Percentiles rank a stretch among this genome's conserved stretches.
Evolutionary conservation across 2,113 vertebrate species (phyloP).

Genomic region (Catharus fuscescens): DNA sequence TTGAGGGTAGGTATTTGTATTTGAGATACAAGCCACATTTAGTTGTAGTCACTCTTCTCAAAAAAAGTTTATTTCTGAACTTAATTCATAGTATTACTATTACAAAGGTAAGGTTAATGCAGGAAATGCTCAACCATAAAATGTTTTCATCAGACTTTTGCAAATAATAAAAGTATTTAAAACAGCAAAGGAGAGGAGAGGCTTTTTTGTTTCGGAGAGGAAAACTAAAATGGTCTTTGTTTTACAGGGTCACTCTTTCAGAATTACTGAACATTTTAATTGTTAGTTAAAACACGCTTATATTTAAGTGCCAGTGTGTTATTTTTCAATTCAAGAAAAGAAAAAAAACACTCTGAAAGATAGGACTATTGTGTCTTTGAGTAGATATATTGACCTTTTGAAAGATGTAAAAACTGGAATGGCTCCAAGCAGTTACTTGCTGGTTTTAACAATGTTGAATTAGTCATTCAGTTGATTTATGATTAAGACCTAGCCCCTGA

Average conservation of each 20-base stretch:
- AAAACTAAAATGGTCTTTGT: constrained; percentile 44
- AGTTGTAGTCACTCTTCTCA: constrained; percentile 12
- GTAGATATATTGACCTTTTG: constrained; percentile 86
- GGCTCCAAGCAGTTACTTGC: constrained; percentile 71
- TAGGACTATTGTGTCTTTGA: constrained; percentile 76
- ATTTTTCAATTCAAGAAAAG: constrained; percentile 74
- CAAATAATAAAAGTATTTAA: constrained; percentile 25
- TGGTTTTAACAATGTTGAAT: constrained; percentile 72
- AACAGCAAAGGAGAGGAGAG: neutral
- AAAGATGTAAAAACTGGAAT: constrained; percentile 80
- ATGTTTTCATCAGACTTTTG: constrained; percentile 41
- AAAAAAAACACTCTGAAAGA: constrained; percentile 77
- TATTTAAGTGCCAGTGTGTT: constrained; percentile 48
- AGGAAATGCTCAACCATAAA: constrained; percentile 32
- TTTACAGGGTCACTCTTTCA: constrained; percentile 44
- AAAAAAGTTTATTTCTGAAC: constrained; percentile 50
- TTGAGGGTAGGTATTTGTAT: neutral
- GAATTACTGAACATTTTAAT: constrained; percentile 66
- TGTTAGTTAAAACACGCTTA: constrained; percentile 64
- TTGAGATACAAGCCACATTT: constrained; percentile 62
- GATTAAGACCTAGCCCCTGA: constrained; percentile 70
- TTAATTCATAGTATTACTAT: constrained; percentile 27
- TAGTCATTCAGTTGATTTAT: constrained; percentile 76
- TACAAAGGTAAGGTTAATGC: constrained; percentile 38
- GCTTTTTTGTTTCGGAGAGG: constrained; percentile 36